Evolutionary conservation across 2,797 vertebrate genomes (phyloP).

Genomic region (Alauda arvensis): DNA sequence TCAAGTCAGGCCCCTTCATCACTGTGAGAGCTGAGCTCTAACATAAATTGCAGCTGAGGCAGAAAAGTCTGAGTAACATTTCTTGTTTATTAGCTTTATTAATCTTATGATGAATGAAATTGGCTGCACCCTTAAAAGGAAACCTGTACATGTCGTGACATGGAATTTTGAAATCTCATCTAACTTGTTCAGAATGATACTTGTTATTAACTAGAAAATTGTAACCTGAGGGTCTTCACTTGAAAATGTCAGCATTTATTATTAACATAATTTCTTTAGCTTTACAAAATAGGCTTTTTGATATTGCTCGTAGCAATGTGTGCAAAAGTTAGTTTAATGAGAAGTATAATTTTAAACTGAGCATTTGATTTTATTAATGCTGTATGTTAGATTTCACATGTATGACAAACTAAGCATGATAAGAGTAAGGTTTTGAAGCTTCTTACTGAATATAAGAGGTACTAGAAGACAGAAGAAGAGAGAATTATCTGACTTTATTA

Average conservation of each 20-base stretch:
- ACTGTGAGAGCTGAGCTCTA: not conserved
- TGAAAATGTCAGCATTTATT: conserved; percentile 43
- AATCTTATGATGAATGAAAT: conserved; percentile 14
- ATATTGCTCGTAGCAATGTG: not conserved
- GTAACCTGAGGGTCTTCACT: not conserved
- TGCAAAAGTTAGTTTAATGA: not conserved
- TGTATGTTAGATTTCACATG: not conserved
- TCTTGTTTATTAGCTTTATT: conserved; percentile 18
- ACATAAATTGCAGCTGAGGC: not conserved
- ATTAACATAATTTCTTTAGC: not conserved
- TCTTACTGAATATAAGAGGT: not conserved
- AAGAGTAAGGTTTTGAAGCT: not conserved
- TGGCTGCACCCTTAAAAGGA: not conserved
- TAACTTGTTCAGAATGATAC: not conserved
- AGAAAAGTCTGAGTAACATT: not conserved
- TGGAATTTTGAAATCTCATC: conserved; percentile 2
- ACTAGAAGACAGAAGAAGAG: not conserved
- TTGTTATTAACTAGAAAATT: conserved; percentile 19
- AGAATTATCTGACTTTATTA: not conserved
- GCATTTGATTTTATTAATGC: not conserved
- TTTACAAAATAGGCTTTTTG: not conserved
- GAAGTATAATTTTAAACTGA: not conserved
- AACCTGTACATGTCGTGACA: not conserved
- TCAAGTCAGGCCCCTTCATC: not conserved
- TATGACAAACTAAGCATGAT: not conserved